These are phyloP conservation scores for Cheilosia vernalis DNA, from an alignment of 2,888 invertebrate genomes.

Conservation along the genomic window DNA sequence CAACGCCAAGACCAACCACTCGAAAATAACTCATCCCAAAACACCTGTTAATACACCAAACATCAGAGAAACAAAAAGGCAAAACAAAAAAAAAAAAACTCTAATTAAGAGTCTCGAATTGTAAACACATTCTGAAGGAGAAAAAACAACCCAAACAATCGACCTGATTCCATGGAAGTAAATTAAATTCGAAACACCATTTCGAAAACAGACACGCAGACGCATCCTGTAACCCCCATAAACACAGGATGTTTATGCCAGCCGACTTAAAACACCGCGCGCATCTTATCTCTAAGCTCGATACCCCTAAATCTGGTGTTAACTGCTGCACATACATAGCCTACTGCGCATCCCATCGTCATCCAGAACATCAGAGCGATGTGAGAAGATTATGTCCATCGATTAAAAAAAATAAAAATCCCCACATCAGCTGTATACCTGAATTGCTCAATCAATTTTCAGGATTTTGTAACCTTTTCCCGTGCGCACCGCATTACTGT, in stretches of 20 bases:
- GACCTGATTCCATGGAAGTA: slow-evolving; percentile 50
- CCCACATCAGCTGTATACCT: slow-evolving; percentile 17
- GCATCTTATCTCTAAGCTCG: not conserved
- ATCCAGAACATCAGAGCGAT: slow-evolving; percentile 33
- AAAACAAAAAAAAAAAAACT: not conserved
- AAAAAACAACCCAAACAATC: slow-evolving; percentile 35
- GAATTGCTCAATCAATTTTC: slow-evolving; percentile 39
- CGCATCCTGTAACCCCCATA: slow-evolving; percentile 64
- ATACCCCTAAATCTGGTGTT: slow-evolving; percentile 54
- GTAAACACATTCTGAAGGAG: slow-evolving; percentile 46
- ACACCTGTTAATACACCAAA: slow-evolving; percentile 50
- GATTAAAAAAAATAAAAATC: slow-evolving; percentile 18
- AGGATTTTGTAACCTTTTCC: not conserved
- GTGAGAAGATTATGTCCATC: slow-evolving; percentile 10
- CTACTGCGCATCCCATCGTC: slow-evolving; percentile 27
- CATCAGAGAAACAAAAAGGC: slow-evolving; percentile 7
- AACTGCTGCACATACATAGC: slow-evolving; percentile 26
- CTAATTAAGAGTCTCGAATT: slow-evolving; percentile 23
- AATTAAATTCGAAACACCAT: slow-evolving; percentile 48
- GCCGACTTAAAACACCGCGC: slow-evolving; percentile 14
- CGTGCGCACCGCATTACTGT: not conserved
- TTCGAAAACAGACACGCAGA: slow-evolving; percentile 38
- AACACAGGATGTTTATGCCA: slow-evolving; percentile 72
- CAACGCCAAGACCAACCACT: slow-evolving; percentile 26
- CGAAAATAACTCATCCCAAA: slow-evolving; percentile 19